A percentile compares a stretch with the other conserved stretches of the same genome.
Conservation (phyloP, 2,113 vertebrate genomes). For the Redunca redunca region DNA sequence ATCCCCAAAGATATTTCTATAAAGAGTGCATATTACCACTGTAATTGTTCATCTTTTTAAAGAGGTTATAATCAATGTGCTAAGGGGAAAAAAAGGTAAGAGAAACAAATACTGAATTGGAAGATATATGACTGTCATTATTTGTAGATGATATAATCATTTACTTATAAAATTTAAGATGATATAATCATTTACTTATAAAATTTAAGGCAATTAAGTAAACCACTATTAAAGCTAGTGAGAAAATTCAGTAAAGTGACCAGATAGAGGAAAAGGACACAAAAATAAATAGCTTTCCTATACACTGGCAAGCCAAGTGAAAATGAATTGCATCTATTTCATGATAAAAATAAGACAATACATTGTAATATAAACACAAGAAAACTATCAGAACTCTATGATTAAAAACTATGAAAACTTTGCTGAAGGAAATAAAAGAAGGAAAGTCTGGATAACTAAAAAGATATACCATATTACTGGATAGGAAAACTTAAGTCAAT, state of each 20-base stretch:
- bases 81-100: neutral
- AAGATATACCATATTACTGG: neutral
- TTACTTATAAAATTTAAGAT: slow-evolving; percentile 30
- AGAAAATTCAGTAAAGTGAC: slow-evolving; percentile 32
- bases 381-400: neutral
- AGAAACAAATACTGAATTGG: neutral
- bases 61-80: neutral
- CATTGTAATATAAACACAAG: neutral
- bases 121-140: neutral
- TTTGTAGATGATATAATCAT: neutral
- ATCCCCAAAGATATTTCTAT: neutral
- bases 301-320: neutral
- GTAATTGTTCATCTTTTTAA: neutral
- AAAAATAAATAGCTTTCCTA: slow-evolving; percentile 38
- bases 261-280: neutral
- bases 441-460: neutral
- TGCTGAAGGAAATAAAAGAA: neutral
- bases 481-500: neutral
- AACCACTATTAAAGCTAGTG: slow-evolving; percentile 5
- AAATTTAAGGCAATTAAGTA: slow-evolving; percentile 24
- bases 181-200: neutral
- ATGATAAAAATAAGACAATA: slow-evolving; percentile 17
- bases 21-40: neutral
- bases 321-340: slow-evolving; percentile 21
- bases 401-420: slow-evolving; percentile 15